These are phyloP conservation scores for Noctua pronuba DNA, from an alignment of 2,888 invertebrate species.

Conservation along the genomic window DNA sequence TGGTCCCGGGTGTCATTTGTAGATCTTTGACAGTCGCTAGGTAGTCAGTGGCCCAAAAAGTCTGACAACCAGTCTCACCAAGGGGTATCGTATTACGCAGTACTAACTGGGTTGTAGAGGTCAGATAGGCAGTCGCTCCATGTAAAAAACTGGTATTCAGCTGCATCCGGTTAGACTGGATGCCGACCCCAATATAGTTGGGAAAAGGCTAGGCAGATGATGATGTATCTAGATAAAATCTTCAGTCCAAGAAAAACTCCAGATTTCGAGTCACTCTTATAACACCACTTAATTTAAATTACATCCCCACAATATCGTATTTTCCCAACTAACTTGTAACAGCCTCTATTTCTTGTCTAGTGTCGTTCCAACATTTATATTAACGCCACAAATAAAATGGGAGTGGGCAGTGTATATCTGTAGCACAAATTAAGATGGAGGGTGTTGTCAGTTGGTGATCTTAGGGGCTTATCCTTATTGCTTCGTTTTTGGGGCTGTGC, in stretches of 20 bases:
- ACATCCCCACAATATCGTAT: not conserved
- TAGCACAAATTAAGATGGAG: constrained; percentile 69
- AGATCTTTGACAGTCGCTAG: too few relatives aligned
- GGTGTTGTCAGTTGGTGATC: constrained; percentile 44
- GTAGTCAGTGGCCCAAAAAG: too few relatives aligned
- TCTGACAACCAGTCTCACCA: too few relatives aligned
- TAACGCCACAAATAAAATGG: constrained; percentile 50
- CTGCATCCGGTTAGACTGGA: too few relatives aligned
- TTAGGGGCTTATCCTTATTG: constrained; percentile 59
- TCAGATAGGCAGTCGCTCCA: too few relatives aligned
- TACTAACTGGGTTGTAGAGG: too few relatives aligned
- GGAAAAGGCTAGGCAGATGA: too few relatives aligned
- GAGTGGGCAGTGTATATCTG: constrained; percentile 62
- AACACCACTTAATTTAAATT: constrained; percentile 7
- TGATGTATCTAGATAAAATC: not conserved
- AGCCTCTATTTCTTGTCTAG: constrained; percentile 4
- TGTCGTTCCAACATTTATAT: constrained; percentile 38
- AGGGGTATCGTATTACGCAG: too few relatives aligned
- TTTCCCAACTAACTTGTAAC: not conserved
- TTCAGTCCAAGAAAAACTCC: not conserved
- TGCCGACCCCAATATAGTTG: too few relatives aligned
- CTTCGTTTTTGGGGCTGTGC: not conserved
- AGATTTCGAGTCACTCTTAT: not conserved
- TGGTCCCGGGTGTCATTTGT: too few relatives aligned
- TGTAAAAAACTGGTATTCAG: too few relatives aligned